These are phyloP conservation scores for Macaria notata DNA, from an alignment of 2,888 invertebrate species.

Conservation along the genomic window DNA sequence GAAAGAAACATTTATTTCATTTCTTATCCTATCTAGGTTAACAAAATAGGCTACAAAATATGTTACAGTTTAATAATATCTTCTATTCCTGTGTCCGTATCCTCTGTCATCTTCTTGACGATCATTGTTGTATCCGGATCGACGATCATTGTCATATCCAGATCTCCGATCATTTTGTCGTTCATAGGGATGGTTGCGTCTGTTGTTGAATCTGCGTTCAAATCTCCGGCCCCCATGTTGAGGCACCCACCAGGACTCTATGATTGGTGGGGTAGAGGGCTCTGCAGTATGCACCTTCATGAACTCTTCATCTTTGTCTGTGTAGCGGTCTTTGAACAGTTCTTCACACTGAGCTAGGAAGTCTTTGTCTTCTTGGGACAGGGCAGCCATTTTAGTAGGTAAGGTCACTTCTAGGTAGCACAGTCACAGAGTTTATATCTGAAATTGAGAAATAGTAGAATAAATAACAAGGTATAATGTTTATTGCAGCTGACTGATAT, in stretches of 20 bases:
- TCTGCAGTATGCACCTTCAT: slow-evolving; percentile 71
- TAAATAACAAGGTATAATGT: no score
- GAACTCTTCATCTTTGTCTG: slow-evolving; percentile 84
- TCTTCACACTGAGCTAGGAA: slow-evolving; percentile 84
- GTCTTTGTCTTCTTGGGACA: slow-evolving; percentile 81
- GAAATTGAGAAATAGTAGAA: slow-evolving; percentile 30
- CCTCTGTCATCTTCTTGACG: slow-evolving; percentile 38
- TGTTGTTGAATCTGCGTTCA: slow-evolving; percentile 54
- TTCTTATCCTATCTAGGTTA: slow-evolving; percentile 19
- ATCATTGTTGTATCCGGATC: slow-evolving; percentile 37
- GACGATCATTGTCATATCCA: slow-evolving; percentile 31
- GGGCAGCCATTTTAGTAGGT: slow-evolving; percentile 41
- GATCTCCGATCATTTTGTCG: slow-evolving; percentile 40
- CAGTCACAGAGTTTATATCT: slow-evolving; percentile 53
- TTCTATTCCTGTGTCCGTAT: slow-evolving; percentile 34
- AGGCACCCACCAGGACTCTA: slow-evolving; percentile 79
- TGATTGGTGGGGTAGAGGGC: slow-evolving; percentile 78
- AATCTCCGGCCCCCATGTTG: slow-evolving; percentile 53
- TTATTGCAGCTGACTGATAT: no score
- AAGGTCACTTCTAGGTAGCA: slow-evolving; percentile 34
- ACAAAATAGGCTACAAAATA: background rate
- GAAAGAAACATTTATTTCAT: slow-evolving; percentile 50
- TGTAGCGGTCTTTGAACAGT: slow-evolving; percentile 83
- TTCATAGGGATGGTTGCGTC: slow-evolving; percentile 48
- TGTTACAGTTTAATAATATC: slow-evolving; percentile 37